A percentile compares a stretch with the other conserved stretches of the same genome.
Conservation (phyloP, 2,888 invertebrate species). For the Lepeophtheirus nordmannii region DNA sequence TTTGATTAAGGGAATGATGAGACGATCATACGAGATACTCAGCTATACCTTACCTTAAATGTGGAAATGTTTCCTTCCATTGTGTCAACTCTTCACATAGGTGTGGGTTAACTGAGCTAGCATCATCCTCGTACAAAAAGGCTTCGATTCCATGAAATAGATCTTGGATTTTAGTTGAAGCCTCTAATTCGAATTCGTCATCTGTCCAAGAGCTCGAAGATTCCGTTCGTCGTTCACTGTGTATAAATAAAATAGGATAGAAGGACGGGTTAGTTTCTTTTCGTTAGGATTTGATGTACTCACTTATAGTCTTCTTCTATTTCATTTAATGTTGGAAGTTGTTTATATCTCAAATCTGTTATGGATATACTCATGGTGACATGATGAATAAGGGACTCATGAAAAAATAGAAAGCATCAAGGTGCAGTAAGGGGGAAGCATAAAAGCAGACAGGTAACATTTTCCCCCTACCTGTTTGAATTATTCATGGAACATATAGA, state of each 20-base stretch:
- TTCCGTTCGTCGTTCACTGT: conserved; percentile 19
- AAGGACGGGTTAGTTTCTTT: not conserved
- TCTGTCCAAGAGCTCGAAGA: conserved; percentile 24
- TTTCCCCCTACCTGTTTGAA: not conserved
- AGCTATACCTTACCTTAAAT: conserved; percentile 9
- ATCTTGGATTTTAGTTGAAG: conserved; percentile 6
- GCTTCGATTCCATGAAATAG: conserved; percentile 7
- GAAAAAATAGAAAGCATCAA: not conserved
- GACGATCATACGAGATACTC: not conserved
- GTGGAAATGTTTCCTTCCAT: conserved; percentile 13
- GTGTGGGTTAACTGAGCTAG: not conserved
- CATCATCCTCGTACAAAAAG: conserved; percentile 7
- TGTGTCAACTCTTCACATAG: conserved; percentile 6
- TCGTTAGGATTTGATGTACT: not conserved
- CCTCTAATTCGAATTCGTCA: conserved; percentile 13
- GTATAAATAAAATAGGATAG: not conserved
- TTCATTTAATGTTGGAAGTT: conserved; percentile 2
- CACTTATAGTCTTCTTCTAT: not conserved
- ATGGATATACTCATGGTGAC: conserved; percentile 6
- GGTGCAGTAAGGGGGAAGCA: too few species aligned
- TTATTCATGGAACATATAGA: not conserved
- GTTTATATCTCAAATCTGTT: not conserved
- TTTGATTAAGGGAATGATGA: not conserved
- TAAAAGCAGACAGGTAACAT: not conserved
- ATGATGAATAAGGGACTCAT: not conserved